Conservation (phyloP, 2,888 invertebrate species). For the Neoaliturus tenellus region DNA sequence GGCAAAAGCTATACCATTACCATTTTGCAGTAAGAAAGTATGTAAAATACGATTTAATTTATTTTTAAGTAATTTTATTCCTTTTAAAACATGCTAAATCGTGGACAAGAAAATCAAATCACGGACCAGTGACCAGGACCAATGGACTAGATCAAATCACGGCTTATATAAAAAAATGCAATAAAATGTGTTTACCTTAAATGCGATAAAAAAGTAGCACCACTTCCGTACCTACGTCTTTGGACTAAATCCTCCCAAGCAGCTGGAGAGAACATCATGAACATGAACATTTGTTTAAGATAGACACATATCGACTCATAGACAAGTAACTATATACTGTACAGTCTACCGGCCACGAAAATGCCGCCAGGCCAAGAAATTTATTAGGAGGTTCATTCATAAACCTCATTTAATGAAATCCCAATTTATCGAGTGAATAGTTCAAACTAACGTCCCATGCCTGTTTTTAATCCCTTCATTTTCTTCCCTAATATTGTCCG, state of each 20-base stretch:
- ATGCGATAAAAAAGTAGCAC: neutral
- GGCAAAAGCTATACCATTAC: too few relatives aligned
- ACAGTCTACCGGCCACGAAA: neutral
- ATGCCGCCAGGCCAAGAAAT: neutral
- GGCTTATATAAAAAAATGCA: neutral
- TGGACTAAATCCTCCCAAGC: neutral
- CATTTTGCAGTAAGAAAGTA: too few relatives aligned
- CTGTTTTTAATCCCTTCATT: slow-evolving; percentile 41
- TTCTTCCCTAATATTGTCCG: slow-evolving; percentile 46
- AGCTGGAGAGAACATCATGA: neutral
- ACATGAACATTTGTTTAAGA: slow-evolving; percentile 29
- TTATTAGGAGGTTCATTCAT: neutral
- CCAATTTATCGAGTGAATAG: neutral
- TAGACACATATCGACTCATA: slow-evolving; percentile 25
- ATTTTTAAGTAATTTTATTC: too few relatives aligned
- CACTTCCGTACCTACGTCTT: neutral
- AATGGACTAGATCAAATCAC: too few relatives aligned
- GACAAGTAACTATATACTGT: slow-evolving; percentile 11
- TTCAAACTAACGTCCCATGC: slow-evolving; percentile 52
- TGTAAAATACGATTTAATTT: too few relatives aligned
- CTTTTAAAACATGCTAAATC: too few relatives aligned
- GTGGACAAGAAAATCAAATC: too few relatives aligned
- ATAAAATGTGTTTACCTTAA: neutral
- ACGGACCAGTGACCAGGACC: too few relatives aligned
- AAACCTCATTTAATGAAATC: neutral